Evolutionary conservation across 1,140 invertebrate genomes (phyloP).

Genomic region (Melanaphis sacchari): DNA sequence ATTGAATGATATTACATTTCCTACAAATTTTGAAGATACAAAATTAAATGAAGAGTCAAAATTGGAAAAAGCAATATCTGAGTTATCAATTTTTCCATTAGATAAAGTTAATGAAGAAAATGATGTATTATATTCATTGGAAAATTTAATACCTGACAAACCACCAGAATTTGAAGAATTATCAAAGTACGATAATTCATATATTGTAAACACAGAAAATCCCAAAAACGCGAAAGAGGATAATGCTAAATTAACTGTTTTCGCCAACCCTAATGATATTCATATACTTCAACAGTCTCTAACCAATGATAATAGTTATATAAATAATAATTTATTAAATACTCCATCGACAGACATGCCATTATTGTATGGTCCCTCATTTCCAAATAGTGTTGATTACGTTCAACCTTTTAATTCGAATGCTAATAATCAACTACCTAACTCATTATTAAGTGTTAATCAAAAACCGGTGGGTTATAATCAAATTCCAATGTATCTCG

Average conservation of each 20-base stretch:
- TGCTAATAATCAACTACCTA: neutral
- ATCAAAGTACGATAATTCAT: neutral
- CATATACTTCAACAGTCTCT: neutral
- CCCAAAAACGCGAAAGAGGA: neutral
- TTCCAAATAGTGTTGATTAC: neutral
- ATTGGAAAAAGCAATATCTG: neutral
- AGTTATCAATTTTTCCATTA: neutral
- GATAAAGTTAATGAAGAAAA: neutral
- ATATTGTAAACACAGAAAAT: neutral
- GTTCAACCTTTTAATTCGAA: neutral
- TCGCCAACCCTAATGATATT: neutral
- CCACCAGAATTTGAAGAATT: neutral
- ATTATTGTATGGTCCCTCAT: neutral
- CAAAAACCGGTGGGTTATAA: neutral
- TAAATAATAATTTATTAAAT: neutral
- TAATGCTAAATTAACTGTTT: neutral
- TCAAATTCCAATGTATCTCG: neutral
- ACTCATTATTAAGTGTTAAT: neutral
- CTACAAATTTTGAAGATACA: neutral
- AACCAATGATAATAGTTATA: neutral
- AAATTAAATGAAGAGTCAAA: neutral
- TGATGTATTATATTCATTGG: neutral
- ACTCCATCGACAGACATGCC: neutral
- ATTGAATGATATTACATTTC: neutral
- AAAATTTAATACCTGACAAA: neutral